Conservation (phyloP, 1,140 invertebrate genomes). For the Maniola jurtina region DNA sequence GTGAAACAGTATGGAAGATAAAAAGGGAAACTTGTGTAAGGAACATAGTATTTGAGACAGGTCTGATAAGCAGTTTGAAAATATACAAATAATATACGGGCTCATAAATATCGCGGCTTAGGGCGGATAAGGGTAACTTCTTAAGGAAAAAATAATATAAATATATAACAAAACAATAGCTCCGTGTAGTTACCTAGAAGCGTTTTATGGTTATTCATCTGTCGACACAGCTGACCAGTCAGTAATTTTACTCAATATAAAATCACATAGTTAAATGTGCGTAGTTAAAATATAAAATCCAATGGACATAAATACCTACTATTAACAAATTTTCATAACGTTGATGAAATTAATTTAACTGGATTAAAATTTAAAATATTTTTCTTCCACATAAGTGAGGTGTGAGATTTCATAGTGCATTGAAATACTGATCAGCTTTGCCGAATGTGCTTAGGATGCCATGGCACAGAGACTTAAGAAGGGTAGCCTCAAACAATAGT, state of each 20-base stretch:
- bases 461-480: slow-evolving; percentile 58
- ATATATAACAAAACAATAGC: slow-evolving; percentile 70
- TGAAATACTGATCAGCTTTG: slow-evolving; percentile 50
- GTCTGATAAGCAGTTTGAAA: slow-evolving; percentile 60
- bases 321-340: no score
- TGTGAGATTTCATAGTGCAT: no score
- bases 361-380: no score
- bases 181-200: slow-evolving; percentile 73
- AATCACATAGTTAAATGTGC: background rate
- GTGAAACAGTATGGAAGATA: slow-evolving; percentile 46
- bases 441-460: slow-evolving; percentile 58
- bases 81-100: slow-evolving; percentile 64
- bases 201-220: slow-evolving; percentile 57
- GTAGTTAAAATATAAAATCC: background rate
- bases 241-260: background rate
- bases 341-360: no score
- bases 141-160: slow-evolving; percentile 51
- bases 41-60: slow-evolving; percentile 54
- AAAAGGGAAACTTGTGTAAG: slow-evolving; percentile 59
- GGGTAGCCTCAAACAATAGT: slow-evolving; percentile 56
- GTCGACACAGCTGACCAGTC: slow-evolving; percentile 57
- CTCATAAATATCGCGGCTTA: slow-evolving; percentile 69
- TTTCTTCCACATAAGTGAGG: no score
- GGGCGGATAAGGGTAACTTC: slow-evolving; percentile 64
- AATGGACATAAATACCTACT: no score